Conservation (phyloP, 2,888 invertebrate genomes). For the Oxycera nigricornis region DNA sequence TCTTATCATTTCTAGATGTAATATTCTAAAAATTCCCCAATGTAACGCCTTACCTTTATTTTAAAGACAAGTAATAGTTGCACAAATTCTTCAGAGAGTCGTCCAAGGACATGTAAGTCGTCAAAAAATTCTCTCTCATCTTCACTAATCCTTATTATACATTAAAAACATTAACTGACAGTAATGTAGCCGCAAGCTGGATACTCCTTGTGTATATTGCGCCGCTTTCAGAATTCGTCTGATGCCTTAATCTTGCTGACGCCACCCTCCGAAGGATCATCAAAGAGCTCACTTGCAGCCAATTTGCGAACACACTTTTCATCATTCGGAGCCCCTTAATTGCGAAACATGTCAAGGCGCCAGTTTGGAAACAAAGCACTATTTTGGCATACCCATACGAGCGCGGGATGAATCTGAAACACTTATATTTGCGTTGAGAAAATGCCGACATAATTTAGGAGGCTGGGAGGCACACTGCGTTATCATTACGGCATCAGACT, state of each 20-base stretch:
- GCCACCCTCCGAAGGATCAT: not conserved
- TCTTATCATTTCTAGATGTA: no score
- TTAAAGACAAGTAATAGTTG: no score
- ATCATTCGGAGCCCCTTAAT: not conserved
- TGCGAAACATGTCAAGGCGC: not conserved
- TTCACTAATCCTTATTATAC: no score
- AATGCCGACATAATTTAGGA: constrained; percentile 41
- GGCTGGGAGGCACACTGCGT: constrained; percentile 35
- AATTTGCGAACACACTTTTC: not conserved
- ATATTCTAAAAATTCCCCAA: no score
- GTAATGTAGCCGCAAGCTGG: not conserved
- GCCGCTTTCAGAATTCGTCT: not conserved
- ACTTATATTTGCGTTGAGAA: constrained; percentile 26
- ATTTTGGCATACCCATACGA: not conserved
- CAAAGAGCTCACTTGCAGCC: not conserved
- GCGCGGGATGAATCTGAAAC: not conserved
- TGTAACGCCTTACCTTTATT: no score
- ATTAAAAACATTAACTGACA: not conserved
- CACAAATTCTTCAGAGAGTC: no score
- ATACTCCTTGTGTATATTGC: not conserved
- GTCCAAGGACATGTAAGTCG: no score
- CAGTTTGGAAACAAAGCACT: not conserved
- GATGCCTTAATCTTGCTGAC: not conserved
- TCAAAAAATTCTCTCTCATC: no score
- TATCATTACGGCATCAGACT: constrained; percentile 9